Conservation (phyloP, 2,888 invertebrate species). For the Polymixis flavicincta region DNA sequence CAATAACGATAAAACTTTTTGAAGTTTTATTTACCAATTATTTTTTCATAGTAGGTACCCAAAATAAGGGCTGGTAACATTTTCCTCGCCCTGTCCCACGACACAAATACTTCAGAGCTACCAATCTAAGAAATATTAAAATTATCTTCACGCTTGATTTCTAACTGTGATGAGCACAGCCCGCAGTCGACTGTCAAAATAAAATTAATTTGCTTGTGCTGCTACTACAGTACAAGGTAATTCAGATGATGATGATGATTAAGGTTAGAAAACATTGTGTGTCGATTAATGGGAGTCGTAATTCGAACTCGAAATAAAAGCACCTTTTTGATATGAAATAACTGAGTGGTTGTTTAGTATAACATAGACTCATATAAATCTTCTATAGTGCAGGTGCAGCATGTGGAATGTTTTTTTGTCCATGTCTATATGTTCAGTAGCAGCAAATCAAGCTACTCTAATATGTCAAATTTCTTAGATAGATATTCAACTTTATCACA, state of each 20-base stretch:
- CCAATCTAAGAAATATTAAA: slow-evolving; percentile 24
- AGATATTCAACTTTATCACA: too few relatives aligned
- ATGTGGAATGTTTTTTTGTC: not conserved
- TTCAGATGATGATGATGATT: not conserved
- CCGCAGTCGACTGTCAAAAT: too few relatives aligned
- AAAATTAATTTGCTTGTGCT: not conserved
- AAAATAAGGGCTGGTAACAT: slow-evolving; percentile 21
- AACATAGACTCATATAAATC: not conserved
- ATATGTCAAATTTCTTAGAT: too few relatives aligned
- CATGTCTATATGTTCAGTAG: too few relatives aligned
- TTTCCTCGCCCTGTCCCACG: slow-evolving; percentile 22
- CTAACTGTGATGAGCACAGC: not conserved
- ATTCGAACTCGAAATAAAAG: not conserved
- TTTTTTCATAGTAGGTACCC: not conserved
- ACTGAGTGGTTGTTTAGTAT: not conserved
- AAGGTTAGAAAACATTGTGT: not conserved
- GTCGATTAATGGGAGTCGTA: not conserved
- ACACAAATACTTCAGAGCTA: not conserved
- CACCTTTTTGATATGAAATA: not conserved
- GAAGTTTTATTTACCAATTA: not conserved
- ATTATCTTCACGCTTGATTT: slow-evolving; percentile 8
- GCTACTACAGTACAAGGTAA: not conserved
- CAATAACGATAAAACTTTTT: not conserved
- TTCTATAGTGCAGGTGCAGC: not conserved
- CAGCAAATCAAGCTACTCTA: too few relatives aligned